Evolutionary conservation across 2,888 invertebrate genomes (phyloP).

Genomic region (Pammene aurita): DNA sequence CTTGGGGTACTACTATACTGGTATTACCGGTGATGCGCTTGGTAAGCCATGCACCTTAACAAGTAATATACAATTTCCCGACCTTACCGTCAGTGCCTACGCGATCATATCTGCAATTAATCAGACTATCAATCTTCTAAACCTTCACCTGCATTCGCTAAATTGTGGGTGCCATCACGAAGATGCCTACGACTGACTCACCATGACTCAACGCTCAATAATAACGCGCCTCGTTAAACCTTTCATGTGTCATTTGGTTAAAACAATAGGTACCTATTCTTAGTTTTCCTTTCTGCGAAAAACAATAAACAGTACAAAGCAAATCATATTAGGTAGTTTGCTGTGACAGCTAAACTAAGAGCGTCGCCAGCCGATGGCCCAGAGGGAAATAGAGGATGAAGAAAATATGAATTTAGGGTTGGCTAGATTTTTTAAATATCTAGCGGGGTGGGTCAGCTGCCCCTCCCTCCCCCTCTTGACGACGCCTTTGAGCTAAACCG

Average conservation of each 20-base stretch:
- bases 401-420: too few relatives aligned
- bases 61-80: neutral
- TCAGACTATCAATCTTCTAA: slow-evolving; percentile 26
- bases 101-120: slow-evolving; percentile 22
- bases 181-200: slow-evolving; percentile 47
- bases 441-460: too few relatives aligned
- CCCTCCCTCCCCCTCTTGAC: too few relatives aligned
- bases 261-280: slow-evolving; percentile 1
- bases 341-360: too few relatives aligned
- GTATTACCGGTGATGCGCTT: neutral
- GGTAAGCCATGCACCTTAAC: neutral
- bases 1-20: too few relatives aligned
- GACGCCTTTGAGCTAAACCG: too few relatives aligned
- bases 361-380: too few relatives aligned
- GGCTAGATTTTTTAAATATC: too few relatives aligned
- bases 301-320: neutral
- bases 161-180: slow-evolving; percentile 43
- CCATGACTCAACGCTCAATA: slow-evolving; percentile 20
- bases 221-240: neutral
- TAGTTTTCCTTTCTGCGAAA: slow-evolving; percentile 1
- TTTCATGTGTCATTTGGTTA: slow-evolving; percentile 13
- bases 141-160: slow-evolving; percentile 40
- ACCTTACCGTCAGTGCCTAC: slow-evolving; percentile 15
- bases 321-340: too few relatives aligned
- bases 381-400: too few relatives aligned